Evolutionary conservation across 2,888 invertebrate species (phyloP), one percentile per base, ranked within the genome.

Genomic region (Sinopyrophorus schimmeli): DNA sequence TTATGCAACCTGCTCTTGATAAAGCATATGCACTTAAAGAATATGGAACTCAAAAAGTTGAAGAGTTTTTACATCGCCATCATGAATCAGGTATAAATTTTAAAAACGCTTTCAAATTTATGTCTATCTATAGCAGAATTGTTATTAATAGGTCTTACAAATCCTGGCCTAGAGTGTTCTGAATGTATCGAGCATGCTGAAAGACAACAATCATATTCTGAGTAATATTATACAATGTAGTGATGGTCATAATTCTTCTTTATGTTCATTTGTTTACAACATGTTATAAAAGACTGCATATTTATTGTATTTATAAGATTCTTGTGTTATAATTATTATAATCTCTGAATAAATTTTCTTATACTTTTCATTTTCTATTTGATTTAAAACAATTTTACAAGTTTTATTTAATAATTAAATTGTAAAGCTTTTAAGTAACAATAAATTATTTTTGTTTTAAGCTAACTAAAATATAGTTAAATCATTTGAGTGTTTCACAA

Each of bases 41-140:
- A 7, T 66, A 66, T 41, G 67, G 67, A 5, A 47, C 60, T 16
- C 65, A 69, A 27, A 66, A 65, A 49, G 63, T 69, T 14, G 69
- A 67, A 17, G 67, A 67, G 49, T 62, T 61, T 12, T 55, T 69
- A 21, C 60, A 64, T 34, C 42, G 23, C 7, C 42, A 40, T 14
- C 35, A 28, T 9, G 48, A 38, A 5, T n/a, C 16, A 32, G 47
- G 47, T 39, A 40, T 9, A 16, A 11, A 16, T 14, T 15, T 12
- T 3, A 5, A 24, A 9, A 24, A 10, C 10, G 6, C 7, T 18
- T 16, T 14, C 12, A 15, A 35, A 23, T 21, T 35, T n/a, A 24
- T 24, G 23, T 20, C 11, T 11, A 3, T n/a, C n/a, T 12, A 37
- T 9, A 12, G 16, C 16, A 23, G 9, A 26, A 9, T 38, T 27